Evolutionary conservation across 1,140 invertebrate species (phyloP).

Genomic region (Ips typographus): DNA sequence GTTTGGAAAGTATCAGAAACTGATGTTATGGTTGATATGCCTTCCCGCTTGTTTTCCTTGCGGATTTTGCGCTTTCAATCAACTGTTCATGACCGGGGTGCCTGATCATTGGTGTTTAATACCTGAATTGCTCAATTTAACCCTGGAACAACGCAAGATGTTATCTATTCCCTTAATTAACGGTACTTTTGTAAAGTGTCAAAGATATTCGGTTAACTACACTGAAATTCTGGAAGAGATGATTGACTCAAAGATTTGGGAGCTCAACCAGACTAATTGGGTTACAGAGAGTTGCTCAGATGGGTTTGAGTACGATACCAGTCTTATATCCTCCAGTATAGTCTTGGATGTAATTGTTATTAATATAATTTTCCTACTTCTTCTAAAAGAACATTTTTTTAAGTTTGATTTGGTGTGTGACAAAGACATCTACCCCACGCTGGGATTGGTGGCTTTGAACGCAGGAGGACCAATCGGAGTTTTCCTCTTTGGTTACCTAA

Average conservation of each 20-base stretch:
- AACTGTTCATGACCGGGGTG: slow-evolving; percentile 81
- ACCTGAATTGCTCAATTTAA: slow-evolving; percentile 63
- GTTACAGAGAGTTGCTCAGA: slow-evolving; percentile 67
- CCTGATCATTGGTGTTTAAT: slow-evolving; percentile 80
- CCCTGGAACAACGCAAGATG: slow-evolving; percentile 60
- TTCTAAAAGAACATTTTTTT: slow-evolving; percentile 41
- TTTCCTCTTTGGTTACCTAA: slow-evolving; percentile 79
- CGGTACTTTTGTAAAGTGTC: slow-evolving; percentile 61
- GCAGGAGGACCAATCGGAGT: slow-evolving; percentile 83
- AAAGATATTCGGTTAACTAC: slow-evolving; percentile 72
- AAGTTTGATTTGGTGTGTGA: slow-evolving; percentile 87
- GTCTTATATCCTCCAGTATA: slow-evolving; percentile 70
- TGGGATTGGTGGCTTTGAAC: slow-evolving; percentile 80
- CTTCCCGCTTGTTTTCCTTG: slow-evolving; percentile 85
- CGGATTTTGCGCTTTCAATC: slow-evolving; percentile 88
- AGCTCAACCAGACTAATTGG: slow-evolving; percentile 59
- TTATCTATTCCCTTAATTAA: slow-evolving; percentile 66
- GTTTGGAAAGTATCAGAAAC: slow-evolving; percentile 84
- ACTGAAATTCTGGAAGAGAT: slow-evolving; percentile 53
- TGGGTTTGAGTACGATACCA: slow-evolving; percentile 79
- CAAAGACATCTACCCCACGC: slow-evolving; percentile 78
- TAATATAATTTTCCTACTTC: neutral
- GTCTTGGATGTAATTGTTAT: slow-evolving; percentile 71
- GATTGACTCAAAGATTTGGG: neutral
- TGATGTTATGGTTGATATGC: slow-evolving; percentile 82